Percentiles rank a stretch among this genome's conserved stretches.
phyloP scores from a whole-genome alignment of 2,797 vertebrate species.

The Botia almorhae region DNA sequence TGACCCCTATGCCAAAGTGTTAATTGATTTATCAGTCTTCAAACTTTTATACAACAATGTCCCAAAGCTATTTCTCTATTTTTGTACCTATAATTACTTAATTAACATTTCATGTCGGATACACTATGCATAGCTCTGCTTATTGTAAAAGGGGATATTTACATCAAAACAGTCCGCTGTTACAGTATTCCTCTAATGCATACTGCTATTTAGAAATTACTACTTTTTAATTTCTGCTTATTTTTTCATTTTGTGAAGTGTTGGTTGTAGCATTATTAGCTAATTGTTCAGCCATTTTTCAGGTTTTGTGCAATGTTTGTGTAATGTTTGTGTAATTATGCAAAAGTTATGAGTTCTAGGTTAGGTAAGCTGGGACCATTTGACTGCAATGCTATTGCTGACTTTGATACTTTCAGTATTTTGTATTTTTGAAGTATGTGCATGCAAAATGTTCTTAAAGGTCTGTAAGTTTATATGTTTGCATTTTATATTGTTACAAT shows the following conservation, averaged over 20 bases:
- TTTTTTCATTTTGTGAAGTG: not conserved
- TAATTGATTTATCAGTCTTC: not conserved
- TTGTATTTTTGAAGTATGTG: not conserved
- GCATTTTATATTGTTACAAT: not conserved
- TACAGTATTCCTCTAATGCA: constrained; percentile 44
- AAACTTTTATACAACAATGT: constrained; percentile 8
- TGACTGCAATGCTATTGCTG: constrained; percentile 24
- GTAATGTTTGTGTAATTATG: no score
- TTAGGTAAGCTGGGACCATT: not conserved
- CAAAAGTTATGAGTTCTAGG: not conserved
- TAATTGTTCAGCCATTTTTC: not conserved
- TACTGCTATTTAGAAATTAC: constrained; percentile 26
- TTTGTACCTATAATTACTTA: not conserved
- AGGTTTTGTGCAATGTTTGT: not conserved
- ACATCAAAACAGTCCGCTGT: constrained; percentile 4
- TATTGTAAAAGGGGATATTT: constrained; percentile 2
- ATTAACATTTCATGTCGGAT: constrained; percentile 28
- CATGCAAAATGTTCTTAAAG: constrained; percentile 33
- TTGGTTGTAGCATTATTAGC: not conserved
- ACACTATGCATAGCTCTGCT: constrained; percentile 20
- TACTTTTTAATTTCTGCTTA: no score
- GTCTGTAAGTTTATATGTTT: not conserved
- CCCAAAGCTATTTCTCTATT: constrained; percentile 40
- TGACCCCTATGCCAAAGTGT: constrained; percentile 55
- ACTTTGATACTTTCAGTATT: constrained; percentile 49